Evolutionary conservation across 2,888 invertebrate genomes (phyloP).

Genomic region (Timema podura): DNA sequence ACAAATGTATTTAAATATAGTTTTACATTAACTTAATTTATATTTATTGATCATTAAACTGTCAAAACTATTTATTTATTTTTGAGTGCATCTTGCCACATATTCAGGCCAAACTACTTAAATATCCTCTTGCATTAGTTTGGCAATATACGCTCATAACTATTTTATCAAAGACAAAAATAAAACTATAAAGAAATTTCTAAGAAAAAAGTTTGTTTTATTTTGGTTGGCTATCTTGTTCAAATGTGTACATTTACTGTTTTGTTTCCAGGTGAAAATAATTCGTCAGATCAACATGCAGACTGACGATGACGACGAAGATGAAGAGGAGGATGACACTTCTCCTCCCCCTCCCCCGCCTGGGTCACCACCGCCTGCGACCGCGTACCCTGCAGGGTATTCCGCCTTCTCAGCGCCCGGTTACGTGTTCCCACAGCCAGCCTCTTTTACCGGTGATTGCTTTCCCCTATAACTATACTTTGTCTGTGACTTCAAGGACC

Average conservation of each 20-base stretch:
- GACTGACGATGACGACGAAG: slow-evolving; percentile 41
- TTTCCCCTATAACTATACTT: no score
- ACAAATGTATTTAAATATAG: no score
- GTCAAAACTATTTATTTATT: no score
- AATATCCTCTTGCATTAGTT: no score
- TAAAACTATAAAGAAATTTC: background rate
- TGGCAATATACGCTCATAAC: no score
- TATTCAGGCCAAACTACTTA: background rate
- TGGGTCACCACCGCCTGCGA: slow-evolving; percentile 54
- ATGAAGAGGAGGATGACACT: slow-evolving; percentile 51
- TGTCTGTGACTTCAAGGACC: no score
- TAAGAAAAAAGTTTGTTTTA: background rate
- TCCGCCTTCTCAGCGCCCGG: slow-evolving; percentile 20
- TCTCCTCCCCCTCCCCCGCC: slow-evolving; percentile 59
- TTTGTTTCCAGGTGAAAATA: slow-evolving; percentile 47
- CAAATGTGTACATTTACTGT: slow-evolving; percentile 4
- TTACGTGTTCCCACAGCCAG: slow-evolving; percentile 19
- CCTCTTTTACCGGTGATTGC: slow-evolving; percentile 22
- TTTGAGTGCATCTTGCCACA: no score
- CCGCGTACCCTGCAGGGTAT: slow-evolving; percentile 46
- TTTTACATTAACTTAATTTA: no score
- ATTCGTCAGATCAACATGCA: slow-evolving; percentile 38
- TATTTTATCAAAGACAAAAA: background rate
- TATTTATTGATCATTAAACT: no score
- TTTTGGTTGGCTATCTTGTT: no score